These are phyloP conservation scores for Apomyelois bistriatella DNA, from an alignment of 2,888 invertebrate genomes.

Conservation along the genomic window DNA sequence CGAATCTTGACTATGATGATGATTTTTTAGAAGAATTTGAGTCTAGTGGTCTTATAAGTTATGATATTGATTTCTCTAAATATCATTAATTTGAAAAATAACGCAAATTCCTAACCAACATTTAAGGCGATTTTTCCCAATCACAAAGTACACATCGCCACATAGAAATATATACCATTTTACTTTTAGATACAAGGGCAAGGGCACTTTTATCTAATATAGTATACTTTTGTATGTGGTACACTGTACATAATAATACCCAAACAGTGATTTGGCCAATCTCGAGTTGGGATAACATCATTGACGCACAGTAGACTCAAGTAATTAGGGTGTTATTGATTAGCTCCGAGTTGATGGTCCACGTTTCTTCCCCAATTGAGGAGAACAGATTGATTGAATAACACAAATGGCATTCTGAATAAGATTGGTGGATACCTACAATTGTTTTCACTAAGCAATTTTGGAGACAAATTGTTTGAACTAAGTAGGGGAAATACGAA, in stretches of 20 bases:
- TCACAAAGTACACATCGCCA: no score
- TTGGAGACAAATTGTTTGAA: not conserved
- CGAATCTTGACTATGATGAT: no score
- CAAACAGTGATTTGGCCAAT: not conserved
- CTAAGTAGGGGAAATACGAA: not conserved
- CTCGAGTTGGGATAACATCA: not conserved
- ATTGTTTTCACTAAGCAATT: not conserved
- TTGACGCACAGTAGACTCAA: not conserved
- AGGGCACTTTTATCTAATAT: no score
- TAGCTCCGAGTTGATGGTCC: not conserved
- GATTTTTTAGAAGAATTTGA: no score
- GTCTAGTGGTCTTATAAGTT: no score
- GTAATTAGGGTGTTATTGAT: conserved; percentile 11
- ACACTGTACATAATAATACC: not conserved
- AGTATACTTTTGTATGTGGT: no score
- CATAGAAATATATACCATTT: no score
- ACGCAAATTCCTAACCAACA: no score
- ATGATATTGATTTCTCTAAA: no score
- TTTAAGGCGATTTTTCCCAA: no score
- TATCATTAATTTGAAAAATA: no score
- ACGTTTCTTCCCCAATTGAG: conserved; percentile 3
- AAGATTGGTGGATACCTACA: not conserved
- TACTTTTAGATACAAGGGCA: no score
- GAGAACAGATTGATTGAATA: conserved; percentile 2
- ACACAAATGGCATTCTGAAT: not conserved